These are phyloP conservation scores for Lutjanus erythropterus DNA, from an alignment of 2,113 vertebrate genomes.

Conservation along the genomic window DNA sequence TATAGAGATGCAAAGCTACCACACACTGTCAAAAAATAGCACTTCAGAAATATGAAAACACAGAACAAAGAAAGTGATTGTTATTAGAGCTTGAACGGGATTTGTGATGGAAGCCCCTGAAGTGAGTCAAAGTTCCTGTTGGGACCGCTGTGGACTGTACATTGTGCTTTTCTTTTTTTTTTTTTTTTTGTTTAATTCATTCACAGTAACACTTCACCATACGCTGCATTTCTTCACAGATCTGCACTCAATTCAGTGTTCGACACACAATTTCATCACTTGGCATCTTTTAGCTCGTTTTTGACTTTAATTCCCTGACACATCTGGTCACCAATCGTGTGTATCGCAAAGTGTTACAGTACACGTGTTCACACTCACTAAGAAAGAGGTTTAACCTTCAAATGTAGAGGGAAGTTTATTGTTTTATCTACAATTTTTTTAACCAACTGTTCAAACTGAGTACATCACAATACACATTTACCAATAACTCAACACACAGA, in stretches of 20 bases:
- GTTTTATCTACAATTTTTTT: conserved; percentile 75
- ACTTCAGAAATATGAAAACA: conserved; percentile 93
- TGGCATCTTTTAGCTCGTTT: conserved; percentile 6
- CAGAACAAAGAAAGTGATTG: conserved; percentile 72
- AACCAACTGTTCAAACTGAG: conserved; percentile 76
- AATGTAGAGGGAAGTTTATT: conserved; percentile 79
- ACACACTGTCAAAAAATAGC: conserved; percentile 92
- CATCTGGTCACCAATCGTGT: background rate
- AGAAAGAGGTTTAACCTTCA: conserved; percentile 71
- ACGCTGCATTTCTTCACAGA: conserved; percentile 30
- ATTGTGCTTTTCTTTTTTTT: conserved; percentile 73
- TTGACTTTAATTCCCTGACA: background rate
- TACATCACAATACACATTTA: conserved; percentile 80
- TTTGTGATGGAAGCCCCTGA: conserved; percentile 94
- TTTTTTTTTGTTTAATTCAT: conserved; percentile 23
- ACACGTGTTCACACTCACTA: conserved; percentile 67
- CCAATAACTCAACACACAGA: conserved; percentile 75
- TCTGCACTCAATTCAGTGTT: conserved; percentile 48
- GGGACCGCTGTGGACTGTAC: conserved; percentile 72
- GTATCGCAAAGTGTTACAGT: conserved; percentile 65
- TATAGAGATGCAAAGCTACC: conserved; percentile 95
- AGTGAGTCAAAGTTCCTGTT: conserved; percentile 89
- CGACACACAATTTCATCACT: conserved; percentile 25
- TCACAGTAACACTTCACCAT: conserved; percentile 69
- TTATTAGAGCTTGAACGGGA: conserved; percentile 91